Conservation (phyloP, 2,797 vertebrate species). For the Gastrophryne carolinensis region DNA sequence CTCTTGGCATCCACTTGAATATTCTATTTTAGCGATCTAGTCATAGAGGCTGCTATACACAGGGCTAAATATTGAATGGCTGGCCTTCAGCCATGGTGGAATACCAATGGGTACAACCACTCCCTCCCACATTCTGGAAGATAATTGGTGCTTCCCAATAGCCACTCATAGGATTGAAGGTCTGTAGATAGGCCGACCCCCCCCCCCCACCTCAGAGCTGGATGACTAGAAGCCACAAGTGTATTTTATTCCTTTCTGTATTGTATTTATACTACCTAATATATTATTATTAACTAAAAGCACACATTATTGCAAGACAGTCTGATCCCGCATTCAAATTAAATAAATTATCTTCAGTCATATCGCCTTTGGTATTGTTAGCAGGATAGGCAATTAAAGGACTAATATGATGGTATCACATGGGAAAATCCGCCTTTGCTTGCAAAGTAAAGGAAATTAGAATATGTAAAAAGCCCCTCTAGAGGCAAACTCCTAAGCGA, state of each 20-base stretch:
- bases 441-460: conserved; percentile 43
- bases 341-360: conserved; percentile 54
- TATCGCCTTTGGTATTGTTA: conserved; percentile 51
- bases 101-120: too few species aligned
- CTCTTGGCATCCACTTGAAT: too few species aligned
- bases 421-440: conserved; percentile 46
- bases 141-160: too few species aligned
- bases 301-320: conserved; percentile 58
- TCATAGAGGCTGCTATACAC: too few species aligned
- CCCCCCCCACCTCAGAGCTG: neutral
- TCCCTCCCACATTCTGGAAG: too few species aligned
- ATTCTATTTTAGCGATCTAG: too few species aligned
- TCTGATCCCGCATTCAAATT: conserved; percentile 57
- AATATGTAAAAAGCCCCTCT: conserved; percentile 35
- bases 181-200: neutral
- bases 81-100: too few species aligned
- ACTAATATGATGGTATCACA: conserved; percentile 45
- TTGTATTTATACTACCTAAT: conserved; percentile 56
- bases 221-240: neutral
- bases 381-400: conserved; percentile 46
- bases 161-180: too few species aligned
- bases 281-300: conserved; percentile 58
- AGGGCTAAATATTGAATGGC: too few species aligned
- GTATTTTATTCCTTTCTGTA: conserved; percentile 59
- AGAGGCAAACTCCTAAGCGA: conserved; percentile 25